These are phyloP conservation scores for Pelochelys cantorii DNA, from an alignment of 2,797 vertebrate species.

Conservation along the genomic window DNA sequence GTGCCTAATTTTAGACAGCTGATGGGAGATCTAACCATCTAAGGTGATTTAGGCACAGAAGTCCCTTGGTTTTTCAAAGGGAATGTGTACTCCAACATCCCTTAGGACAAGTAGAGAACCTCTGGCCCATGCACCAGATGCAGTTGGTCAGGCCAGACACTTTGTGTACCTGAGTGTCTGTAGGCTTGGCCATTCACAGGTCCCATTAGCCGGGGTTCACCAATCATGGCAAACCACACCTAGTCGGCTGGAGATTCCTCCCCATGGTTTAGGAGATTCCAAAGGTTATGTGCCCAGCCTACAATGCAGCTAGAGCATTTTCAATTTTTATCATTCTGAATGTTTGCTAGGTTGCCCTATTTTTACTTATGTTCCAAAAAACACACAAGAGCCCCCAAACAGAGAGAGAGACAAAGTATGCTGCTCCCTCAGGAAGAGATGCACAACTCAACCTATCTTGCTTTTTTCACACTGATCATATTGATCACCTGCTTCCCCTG, in stretches of 20 bases:
- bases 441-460: background rate
- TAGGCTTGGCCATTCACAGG: too few species aligned
- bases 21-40: slow-evolving; percentile 3
- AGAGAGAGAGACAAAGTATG: background rate
- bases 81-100: background rate
- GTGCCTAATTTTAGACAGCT: background rate
- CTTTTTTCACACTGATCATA: background rate
- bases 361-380: background rate
- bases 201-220: too few species aligned
- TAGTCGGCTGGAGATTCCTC: too few species aligned
- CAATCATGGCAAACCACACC: too few species aligned
- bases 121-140: too few species aligned
- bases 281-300: background rate
- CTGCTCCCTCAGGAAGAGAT: background rate
- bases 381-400: background rate
- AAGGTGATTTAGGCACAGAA: background rate
- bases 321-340: background rate
- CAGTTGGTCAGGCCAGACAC: too few species aligned
- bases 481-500: background rate
- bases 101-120: too few species aligned
- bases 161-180: too few species aligned
- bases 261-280: background rate
- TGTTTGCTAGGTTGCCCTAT: background rate
- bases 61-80: background rate
- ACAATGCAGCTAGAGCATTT: background rate